A percentile compares a stretch with the other conserved stretches of the same genome.
Evolutionary conservation across 2,797 vertebrate species (phyloP).

Genomic region (Phoeniculus purpureus): DNA sequence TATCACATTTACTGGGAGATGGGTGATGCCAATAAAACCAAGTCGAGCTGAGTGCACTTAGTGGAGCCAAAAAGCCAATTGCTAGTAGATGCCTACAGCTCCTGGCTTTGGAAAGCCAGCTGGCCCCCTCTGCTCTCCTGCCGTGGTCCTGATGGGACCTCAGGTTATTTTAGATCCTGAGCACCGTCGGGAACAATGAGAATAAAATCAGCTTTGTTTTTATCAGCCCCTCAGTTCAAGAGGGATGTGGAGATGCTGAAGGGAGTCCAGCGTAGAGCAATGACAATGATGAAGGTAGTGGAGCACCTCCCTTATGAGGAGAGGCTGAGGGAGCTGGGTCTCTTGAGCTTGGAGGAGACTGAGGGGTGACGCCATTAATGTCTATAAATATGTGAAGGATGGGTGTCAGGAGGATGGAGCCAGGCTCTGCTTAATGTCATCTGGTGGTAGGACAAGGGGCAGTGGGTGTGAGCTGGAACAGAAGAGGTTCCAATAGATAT

Average conservation of each 20-base stretch:
- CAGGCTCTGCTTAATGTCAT: too few relatives aligned
- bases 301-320: too few relatives aligned
- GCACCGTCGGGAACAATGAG: fast-evolving
- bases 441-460: too few relatives aligned
- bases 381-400: too few relatives aligned
- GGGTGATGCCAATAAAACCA: conserved; percentile 65
- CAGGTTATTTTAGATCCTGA: not conserved
- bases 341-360: too few relatives aligned
- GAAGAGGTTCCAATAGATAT: too few relatives aligned
- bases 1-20: conserved; percentile 68
- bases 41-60: conserved; percentile 55
- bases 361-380: too few relatives aligned
- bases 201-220: fast-evolving
- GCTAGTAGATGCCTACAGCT: conserved; percentile 7
- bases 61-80: conserved; percentile 19
- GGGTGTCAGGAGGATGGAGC: too few relatives aligned
- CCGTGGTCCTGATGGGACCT: not conserved
- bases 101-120: not conserved
- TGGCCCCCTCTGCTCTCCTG: not conserved
- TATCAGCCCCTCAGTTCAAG: not conserved
- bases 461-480: too few relatives aligned
- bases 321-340: too few relatives aligned
- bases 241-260: too few relatives aligned
- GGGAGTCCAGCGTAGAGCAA: too few relatives aligned
- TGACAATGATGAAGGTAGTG: not conserved